Evolutionary conservation across 2,797 vertebrate species (phyloP), one percentile per base, ranked within the genome.

Genomic region (Macrochelys suwanniensis): DNA sequence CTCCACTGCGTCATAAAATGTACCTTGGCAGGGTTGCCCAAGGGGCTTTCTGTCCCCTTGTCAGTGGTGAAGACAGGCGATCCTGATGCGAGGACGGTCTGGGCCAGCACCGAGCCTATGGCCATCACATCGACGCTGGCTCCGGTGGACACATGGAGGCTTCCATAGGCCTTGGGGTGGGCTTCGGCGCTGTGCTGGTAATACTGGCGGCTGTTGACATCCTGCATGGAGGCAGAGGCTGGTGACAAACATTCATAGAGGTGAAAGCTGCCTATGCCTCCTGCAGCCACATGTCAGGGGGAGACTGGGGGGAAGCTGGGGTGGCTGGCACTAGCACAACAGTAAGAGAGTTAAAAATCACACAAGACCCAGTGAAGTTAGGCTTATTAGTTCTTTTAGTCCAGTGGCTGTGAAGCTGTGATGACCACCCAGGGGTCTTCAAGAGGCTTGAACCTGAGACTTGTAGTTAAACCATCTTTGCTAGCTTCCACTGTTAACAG

Each of bases 131-230:
- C 96, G 12, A 93, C 86, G 42, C 90, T 91, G 4, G 91, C 56
- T 61, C 90, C 92, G 23, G 96, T 51, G 65, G 90, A 94, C 61
- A 97, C 87, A 11, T 92, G 84, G 76, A 94, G 94, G 9, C 97
- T 97, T 23, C 96, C 94, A 76, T 97, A 98, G 25, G 97, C 97
- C 87, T 97, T 97, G 21, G 86, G 89, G 68, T 97, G 94, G 51
- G 97, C 97, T 85, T 98, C 97, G 4, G 96, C 86, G 49, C 96
- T 97, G 47, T 96, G 93, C 25, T 96, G 96, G 45, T 98, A 98
- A 85, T 97, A 98, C 89, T 97, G 97, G 74, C 97, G 94, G 82
- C 95, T 97, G 92, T 97, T 98, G 54, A 98, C 96, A 76, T 98
- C 97, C 97, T 98, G 45, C 68, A 74, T 74, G 37, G 68, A 74